These are phyloP conservation scores for Beroe forskalii DNA, from an alignment of 37 sponge, comb jelly and placozoan genomes.

Conservation along the genomic window DNA sequence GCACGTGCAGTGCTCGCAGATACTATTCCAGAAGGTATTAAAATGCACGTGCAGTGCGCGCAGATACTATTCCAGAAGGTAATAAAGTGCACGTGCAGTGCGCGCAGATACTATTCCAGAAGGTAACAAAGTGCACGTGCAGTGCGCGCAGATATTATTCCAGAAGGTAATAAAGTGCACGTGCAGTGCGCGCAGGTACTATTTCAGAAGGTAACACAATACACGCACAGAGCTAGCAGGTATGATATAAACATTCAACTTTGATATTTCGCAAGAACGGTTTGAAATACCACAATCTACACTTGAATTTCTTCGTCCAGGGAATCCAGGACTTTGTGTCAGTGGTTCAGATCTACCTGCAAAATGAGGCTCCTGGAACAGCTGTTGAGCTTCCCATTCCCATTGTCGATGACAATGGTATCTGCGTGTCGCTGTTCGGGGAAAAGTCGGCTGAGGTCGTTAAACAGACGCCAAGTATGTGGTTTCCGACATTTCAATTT, in stretches of 20 bases:
- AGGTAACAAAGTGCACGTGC: background rate
- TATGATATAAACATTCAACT: too few species aligned
- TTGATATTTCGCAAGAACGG: too few species aligned
- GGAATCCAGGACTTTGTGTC: constrained; percentile 62
- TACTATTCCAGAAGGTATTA: constrained; percentile 58
- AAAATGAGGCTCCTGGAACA: background rate
- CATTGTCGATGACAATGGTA: constrained; percentile 6
- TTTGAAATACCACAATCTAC: background rate
- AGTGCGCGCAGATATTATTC: background rate
- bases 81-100: background rate
- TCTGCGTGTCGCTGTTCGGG: constrained; percentile 24
- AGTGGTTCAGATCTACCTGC: constrained; percentile 65
- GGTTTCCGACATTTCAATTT: too few species aligned
- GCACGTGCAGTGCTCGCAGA: constrained; percentile 40
- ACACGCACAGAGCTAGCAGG: too few species aligned
- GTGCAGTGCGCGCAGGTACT: too few species aligned
- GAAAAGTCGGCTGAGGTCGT: background rate
- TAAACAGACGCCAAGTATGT: constrained; percentile 2
- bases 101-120: constrained; percentile 33
- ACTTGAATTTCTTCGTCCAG: background rate
- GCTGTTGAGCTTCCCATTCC: constrained; percentile 48
- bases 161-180: background rate
- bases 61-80: constrained; percentile 54
- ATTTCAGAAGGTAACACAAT: too few species aligned
- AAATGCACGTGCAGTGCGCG: background rate